These are phyloP conservation scores for Drosophila lacicola DNA, from an alignment of 2,888 invertebrate genomes.

Conservation along the genomic window DNA sequence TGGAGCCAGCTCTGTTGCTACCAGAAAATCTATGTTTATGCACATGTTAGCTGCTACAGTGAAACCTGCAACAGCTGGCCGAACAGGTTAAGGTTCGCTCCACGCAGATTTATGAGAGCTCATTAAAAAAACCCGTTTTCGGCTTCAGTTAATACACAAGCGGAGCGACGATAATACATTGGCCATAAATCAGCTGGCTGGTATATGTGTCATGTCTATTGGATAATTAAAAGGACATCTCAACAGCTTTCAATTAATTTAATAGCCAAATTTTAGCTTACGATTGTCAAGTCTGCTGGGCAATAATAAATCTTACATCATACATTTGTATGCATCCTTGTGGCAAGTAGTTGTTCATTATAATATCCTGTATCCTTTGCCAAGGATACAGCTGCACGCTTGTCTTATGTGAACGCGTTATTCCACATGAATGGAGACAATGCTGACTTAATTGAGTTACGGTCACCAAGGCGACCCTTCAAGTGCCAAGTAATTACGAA, in stretches of 20 bases:
- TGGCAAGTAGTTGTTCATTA: background rate
- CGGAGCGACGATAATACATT: constrained; percentile 6
- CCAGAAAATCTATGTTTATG: constrained; percentile 43
- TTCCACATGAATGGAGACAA: constrained; percentile 48
- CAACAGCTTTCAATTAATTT: constrained; percentile 10
- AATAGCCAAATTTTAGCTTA: constrained; percentile 12
- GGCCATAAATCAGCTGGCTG: constrained; percentile 16
- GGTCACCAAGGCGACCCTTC: constrained; percentile 16
- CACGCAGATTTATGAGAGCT: constrained; percentile 43
- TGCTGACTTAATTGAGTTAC: constrained; percentile 55
- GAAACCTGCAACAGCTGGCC: constrained; percentile 50
- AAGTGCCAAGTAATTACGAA: constrained; percentile 26
- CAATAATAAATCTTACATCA: constrained; percentile 2
- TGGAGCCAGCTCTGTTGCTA: constrained; percentile 18
- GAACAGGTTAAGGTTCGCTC: constrained; percentile 45
- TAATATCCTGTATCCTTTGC: background rate
- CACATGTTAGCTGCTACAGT: constrained; percentile 38
- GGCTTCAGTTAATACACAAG: constrained; percentile 9
- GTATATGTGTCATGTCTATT: constrained; percentile 9
- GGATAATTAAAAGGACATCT: constrained; percentile 30
- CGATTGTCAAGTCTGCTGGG: background rate
- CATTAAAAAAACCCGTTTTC: constrained; percentile 45
- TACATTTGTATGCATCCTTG: background rate
- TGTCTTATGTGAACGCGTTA: constrained; percentile 48
- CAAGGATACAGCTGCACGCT: background rate